These are phyloP conservation scores for Agrotis ipsilon DNA, from an alignment of 2,888 invertebrate species.

Conservation along the genomic window DNA sequence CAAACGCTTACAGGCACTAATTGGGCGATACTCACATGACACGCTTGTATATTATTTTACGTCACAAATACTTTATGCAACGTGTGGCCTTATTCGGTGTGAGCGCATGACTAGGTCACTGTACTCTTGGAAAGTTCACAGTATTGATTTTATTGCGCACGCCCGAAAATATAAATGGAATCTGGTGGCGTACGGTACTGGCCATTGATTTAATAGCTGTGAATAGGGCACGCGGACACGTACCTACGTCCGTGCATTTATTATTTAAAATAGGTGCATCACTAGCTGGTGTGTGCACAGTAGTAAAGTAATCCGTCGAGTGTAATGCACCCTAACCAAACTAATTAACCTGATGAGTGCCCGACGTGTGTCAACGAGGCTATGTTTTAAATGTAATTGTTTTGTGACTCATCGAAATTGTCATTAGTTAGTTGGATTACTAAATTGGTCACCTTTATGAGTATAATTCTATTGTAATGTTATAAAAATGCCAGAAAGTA, in stretches of 20 bases:
- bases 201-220: constrained; percentile 74
- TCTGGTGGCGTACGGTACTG: constrained; percentile 74
- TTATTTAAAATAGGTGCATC: constrained; percentile 54
- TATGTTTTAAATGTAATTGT: constrained; percentile 63
- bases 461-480: no score
- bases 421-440: constrained; percentile 32
- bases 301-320: constrained; percentile 53
- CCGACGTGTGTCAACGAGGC: constrained; percentile 50
- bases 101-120: constrained; percentile 87
- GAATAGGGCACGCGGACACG: constrained; percentile 57
- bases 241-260: constrained; percentile 44
- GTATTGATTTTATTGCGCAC: constrained; percentile 91
- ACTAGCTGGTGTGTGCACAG: constrained; percentile 56
- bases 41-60: constrained; percentile 71
- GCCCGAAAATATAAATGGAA: constrained; percentile 90
- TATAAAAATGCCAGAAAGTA: constrained; percentile 3
- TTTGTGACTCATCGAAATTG: constrained; percentile 26
- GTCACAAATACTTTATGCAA: constrained; percentile 80
- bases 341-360: constrained; percentile 66
- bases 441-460: constrained; percentile 21
- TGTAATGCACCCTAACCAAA: constrained; percentile 59
- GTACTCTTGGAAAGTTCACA: constrained; percentile 89
- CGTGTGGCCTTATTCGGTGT: constrained; percentile 83
- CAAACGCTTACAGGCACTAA: constrained; percentile 64
- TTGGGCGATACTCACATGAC: constrained; percentile 64